Base-by-base conservation (phyloP, 2,113 vertebrate species). In the Epinephelus cyanopodus region DNA sequence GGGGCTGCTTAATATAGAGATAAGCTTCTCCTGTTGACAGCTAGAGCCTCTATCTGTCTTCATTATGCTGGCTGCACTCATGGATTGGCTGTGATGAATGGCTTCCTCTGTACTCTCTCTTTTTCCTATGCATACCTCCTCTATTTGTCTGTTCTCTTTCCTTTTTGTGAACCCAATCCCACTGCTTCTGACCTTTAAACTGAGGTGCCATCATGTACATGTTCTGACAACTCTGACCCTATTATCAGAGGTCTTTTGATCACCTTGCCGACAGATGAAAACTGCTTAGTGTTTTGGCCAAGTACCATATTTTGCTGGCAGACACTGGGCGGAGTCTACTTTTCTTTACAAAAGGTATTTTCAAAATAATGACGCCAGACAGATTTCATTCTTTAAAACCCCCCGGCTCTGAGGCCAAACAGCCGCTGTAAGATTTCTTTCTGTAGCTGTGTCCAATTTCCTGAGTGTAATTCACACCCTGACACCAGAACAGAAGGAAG, bases 11-110 rank as follows among this genome's bases (percentile, higher is more conserved):
- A 84, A 87, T 87, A 82, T 54, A 85, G 86, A 89, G 77, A 87
- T 78, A 80, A 90, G 83, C 78, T 61, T 58, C 65, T 66, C 48
- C 3, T 53, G 62, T 72, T 79, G 80, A 81, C 89, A 79, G 83
- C 77, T 6, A 54, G 33, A 71, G 62, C 45, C 37, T 27, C 89
- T 12, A 88, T 92, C 87, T 25, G 73, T 93, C 90, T 90, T 90
- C 90, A 91, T 93, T 91, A 94, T 42, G 65, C 63, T 4, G n/a
- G 37, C 77, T 72, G 68, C 18, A n/a, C 66, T 76, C 5, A 4
- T 73, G 74, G 57, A 89, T 62, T 85, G 86, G 86, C 88, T 87
- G 69, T 87, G 87, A 92, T 91, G 72, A 91, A 94, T 83, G 82
- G 61, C 82, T 86, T 86, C 86, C 62, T 81, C 77, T 84, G 62